A percentile compares a stretch with the other conserved stretches of the same genome.
Conservation (phyloP, 2,888 invertebrate genomes). For the Galeruca laticollis region DNA sequence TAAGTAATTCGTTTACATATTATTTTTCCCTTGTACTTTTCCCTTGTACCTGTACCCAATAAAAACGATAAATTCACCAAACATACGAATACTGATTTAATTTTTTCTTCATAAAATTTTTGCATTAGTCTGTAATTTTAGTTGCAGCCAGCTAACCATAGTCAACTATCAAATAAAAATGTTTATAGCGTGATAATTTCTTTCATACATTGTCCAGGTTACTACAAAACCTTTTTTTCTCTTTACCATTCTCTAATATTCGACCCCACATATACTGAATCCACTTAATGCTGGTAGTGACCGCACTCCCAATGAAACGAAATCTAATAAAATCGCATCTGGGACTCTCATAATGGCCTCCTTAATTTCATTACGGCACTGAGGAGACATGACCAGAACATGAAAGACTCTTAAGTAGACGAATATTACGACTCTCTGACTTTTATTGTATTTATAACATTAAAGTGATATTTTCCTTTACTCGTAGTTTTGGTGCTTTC, state of each 20-base stretch:
- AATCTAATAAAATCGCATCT: slow-evolving; percentile 41
- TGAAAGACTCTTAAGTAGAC: slow-evolving; percentile 50
- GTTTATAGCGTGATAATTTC: not conserved
- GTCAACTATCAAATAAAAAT: too few relatives aligned
- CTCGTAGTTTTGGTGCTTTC: not conserved
- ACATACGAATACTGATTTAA: too few relatives aligned
- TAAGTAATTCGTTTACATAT: too few relatives aligned
- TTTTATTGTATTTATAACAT: slow-evolving; percentile 31
- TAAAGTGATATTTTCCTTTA: slow-evolving; percentile 27
- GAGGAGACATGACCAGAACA: slow-evolving; percentile 48
- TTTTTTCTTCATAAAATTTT: too few relatives aligned
- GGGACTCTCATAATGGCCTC: slow-evolving; percentile 40
- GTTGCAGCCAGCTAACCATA: too few relatives aligned
- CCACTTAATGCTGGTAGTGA: slow-evolving; percentile 23
- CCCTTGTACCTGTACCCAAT: too few relatives aligned
- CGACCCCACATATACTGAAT: slow-evolving; percentile 21
- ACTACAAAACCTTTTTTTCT: slow-evolving; percentile 2
- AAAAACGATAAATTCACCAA: too few relatives aligned
- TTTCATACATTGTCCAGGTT: not conserved
- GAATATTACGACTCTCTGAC: slow-evolving; percentile 33
- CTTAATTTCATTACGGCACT: slow-evolving; percentile 43
- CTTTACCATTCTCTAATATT: slow-evolving; percentile 18
- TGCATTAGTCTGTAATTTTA: too few relatives aligned
- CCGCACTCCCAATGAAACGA: slow-evolving; percentile 24
- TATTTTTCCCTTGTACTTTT: too few relatives aligned